Conservation (phyloP, 2,888 invertebrate genomes). For the Spisula solida region DNA sequence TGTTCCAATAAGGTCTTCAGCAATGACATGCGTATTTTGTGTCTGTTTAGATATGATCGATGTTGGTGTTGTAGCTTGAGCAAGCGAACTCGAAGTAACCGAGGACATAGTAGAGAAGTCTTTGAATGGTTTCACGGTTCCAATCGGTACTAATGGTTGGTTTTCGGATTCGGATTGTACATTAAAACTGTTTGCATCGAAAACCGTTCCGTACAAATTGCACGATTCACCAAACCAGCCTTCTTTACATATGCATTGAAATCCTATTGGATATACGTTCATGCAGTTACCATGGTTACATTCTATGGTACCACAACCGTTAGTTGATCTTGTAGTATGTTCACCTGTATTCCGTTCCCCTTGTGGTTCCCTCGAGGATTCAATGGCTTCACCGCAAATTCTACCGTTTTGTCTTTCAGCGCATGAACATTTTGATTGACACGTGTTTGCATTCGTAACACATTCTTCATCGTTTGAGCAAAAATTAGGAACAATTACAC, state of each 20-base stretch:
- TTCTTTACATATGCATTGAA: constrained; percentile 29
- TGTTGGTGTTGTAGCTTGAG: background rate
- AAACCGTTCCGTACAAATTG: constrained; percentile 14
- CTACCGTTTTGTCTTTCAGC: constrained; percentile 40
- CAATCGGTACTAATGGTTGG: background rate
- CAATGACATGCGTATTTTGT: background rate
- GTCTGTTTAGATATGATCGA: background rate
- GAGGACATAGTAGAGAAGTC: background rate
- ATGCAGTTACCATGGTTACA: constrained; percentile 36
- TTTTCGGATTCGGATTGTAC: background rate
- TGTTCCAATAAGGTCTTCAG: background rate
- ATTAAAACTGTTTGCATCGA: constrained; percentile 10
- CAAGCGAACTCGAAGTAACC: background rate
- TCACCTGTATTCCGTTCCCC: background rate
- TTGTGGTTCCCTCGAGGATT: background rate
- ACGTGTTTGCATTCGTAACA: constrained; percentile 33
- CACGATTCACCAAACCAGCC: constrained; percentile 39
- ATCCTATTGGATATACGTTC: background rate
- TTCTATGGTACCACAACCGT: background rate
- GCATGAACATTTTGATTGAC: constrained; percentile 48
- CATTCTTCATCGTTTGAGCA: constrained; percentile 48
- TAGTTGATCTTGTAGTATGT: background rate
- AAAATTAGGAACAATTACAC: background rate
- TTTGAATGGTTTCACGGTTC: background rate
- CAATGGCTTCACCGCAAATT: constrained; percentile 29